Evolutionary conservation across 2,888 invertebrate species (phyloP).

Genomic region (Rotaria magnacalcarata): DNA sequence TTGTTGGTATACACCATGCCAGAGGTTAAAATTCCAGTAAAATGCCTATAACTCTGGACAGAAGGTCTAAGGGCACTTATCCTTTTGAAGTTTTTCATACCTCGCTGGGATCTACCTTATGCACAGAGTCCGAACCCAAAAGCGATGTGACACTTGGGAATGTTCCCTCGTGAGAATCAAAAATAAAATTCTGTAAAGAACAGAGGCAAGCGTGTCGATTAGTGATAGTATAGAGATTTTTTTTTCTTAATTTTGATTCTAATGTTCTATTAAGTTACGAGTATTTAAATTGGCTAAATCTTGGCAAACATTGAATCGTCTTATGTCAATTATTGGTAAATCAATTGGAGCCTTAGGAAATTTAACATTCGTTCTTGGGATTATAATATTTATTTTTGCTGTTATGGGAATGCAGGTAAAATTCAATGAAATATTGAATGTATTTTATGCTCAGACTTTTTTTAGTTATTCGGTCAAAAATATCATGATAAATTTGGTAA

Average conservation of each 20-base stretch:
- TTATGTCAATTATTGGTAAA: constrained; percentile 95
- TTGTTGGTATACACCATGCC: too few relatives aligned
- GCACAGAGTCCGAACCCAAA: too few relatives aligned
- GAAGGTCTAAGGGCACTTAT: too few relatives aligned
- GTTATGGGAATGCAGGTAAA: constrained; percentile 96
- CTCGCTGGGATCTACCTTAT: too few relatives aligned
- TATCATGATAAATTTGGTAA: constrained; percentile 66
- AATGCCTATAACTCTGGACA: too few relatives aligned
- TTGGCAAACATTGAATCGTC: constrained; percentile 94
- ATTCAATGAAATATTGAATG: constrained; percentile 75
- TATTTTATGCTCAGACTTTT: constrained; percentile 96
- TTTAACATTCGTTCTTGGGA: constrained; percentile 92
- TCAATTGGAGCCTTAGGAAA: constrained; percentile 89
- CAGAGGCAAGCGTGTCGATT: too few relatives aligned
- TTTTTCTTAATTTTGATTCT: too few relatives aligned
- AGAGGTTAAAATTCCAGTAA: too few relatives aligned
- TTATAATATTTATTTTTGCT: constrained; percentile 98
- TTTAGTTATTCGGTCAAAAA: constrained; percentile 92
- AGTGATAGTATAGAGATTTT: too few relatives aligned
- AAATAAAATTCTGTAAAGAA: constrained; percentile 41
- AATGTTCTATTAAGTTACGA: constrained; percentile 71
- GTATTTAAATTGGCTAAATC: constrained; percentile 98
- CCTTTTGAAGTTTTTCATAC: too few relatives aligned
- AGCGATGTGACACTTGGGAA: too few relatives aligned
- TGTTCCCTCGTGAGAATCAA: too few relatives aligned